Percentiles rank a stretch among this genome's conserved stretches.
Evolutionary conservation across 2,888 invertebrate genomes (phyloP).

Genomic region (Andrena marginata): DNA sequence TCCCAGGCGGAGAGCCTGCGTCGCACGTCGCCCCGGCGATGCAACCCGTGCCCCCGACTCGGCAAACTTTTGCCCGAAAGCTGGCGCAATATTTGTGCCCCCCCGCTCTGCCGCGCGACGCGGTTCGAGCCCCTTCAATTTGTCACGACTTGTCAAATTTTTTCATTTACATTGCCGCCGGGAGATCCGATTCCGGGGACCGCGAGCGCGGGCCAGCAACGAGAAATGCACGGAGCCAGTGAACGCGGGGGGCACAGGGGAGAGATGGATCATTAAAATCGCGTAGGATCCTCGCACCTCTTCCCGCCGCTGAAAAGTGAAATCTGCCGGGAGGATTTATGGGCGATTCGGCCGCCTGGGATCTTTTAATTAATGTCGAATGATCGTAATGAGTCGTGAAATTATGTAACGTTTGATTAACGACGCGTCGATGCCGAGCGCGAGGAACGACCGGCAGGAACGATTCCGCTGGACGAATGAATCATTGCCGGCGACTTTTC

Average conservation of each 20-base stretch:
- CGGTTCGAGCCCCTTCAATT: slow-evolving; percentile 69
- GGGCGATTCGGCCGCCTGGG: not conserved
- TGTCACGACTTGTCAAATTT: slow-evolving; percentile 76
- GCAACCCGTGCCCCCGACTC: too few relatives aligned
- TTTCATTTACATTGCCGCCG: slow-evolving; percentile 61
- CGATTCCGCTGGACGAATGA: not conserved
- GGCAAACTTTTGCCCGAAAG: slow-evolving; percentile 49
- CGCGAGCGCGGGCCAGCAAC: slow-evolving; percentile 17
- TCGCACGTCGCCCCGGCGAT: not conserved
- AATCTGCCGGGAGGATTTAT: slow-evolving; percentile 19
- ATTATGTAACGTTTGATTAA: slow-evolving; percentile 39
- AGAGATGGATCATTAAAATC: slow-evolving; percentile 23
- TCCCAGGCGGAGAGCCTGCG: slow-evolving; percentile 5
- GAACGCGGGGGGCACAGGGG: too few relatives aligned
- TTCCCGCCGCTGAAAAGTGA: slow-evolving; percentile 11
- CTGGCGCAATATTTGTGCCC: slow-evolving; percentile 48
- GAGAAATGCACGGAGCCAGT: slow-evolving; percentile 4
- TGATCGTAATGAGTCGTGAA: slow-evolving; percentile 23
- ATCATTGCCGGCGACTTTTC: not conserved
- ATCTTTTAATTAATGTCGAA: slow-evolving; percentile 35
- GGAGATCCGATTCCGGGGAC: slow-evolving; percentile 45
- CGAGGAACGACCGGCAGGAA: not conserved
- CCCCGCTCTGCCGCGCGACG: slow-evolving; percentile 7
- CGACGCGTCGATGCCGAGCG: not conserved
- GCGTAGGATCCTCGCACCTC: not conserved